These are phyloP conservation scores for Dicaeum eximium DNA, from an alignment of 2,113 vertebrate genomes.

Conservation along the genomic window DNA sequence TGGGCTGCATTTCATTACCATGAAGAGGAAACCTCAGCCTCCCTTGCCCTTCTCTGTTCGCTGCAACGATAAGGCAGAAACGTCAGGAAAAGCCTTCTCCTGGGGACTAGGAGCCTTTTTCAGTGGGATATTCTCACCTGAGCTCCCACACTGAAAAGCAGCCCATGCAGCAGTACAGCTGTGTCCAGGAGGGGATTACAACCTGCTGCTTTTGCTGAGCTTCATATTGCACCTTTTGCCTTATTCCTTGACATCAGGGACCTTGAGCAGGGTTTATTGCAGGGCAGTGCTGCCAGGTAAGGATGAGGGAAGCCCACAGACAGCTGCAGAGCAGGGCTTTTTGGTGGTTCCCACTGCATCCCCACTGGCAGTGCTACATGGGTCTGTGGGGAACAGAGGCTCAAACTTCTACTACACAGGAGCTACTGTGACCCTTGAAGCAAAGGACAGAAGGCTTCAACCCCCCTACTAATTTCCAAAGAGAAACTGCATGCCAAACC, in stretches of 20 bases:
- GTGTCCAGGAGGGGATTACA: not conserved
- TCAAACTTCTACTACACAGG: not conserved
- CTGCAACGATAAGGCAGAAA: not conserved
- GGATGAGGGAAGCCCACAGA: not conserved
- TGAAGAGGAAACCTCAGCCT: not conserved
- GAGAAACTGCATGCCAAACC: not conserved
- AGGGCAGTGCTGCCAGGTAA: not conserved
- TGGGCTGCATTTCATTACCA: conserved; percentile 65
- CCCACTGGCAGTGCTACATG: not conserved
- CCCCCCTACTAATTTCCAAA: not conserved
- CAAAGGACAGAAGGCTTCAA: not conserved
- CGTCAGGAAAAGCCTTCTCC: not conserved
- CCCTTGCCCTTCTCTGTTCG: not conserved
- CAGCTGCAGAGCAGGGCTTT: not conserved
- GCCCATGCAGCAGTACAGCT: not conserved
- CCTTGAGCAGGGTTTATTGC: not conserved
- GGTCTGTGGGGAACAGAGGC: not conserved
- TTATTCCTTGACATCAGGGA: not conserved
- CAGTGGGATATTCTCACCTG: not conserved
- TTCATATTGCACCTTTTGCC: not conserved
- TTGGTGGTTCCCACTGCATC: not conserved
- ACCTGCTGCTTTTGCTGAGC: not conserved
- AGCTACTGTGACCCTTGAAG: not conserved
- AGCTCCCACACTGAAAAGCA: not conserved
- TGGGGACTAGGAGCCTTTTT: not conserved